Evolutionary conservation across 2,888 invertebrate genomes (phyloP).

Genomic region (Pollenia angustigena): DNA sequence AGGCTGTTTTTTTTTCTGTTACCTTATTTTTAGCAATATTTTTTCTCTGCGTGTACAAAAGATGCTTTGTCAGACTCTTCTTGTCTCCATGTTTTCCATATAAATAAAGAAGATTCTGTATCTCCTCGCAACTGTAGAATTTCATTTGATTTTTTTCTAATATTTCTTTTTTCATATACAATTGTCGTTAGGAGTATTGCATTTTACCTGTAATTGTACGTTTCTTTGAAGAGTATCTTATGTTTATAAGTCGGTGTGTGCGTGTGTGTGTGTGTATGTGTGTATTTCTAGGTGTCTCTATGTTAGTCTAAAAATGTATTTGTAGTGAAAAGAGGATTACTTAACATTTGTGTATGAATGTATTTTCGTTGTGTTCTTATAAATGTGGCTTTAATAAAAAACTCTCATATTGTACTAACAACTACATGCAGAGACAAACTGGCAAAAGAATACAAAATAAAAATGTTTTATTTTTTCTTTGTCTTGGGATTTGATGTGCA

Average conservation of each 20-base stretch:
- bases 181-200: constrained; percentile 32
- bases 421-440: not conserved
- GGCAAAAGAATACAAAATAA: not conserved
- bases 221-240: constrained; percentile 20
- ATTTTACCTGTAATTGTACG: constrained; percentile 45
- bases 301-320: not conserved
- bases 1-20: no score
- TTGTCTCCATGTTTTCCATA: not conserved
- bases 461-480: not conserved
- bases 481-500: constrained; percentile 14
- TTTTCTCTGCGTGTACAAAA: not conserved
- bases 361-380: not conserved
- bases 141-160: not conserved
- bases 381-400: not conserved
- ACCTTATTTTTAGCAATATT: no score
- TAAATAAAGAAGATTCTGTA: constrained; percentile 2
- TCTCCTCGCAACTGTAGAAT: not conserved
- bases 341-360: not conserved
- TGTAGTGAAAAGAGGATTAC: constrained; percentile 28
- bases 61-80: not conserved
- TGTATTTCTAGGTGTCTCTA: not conserved
- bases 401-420: not conserved
- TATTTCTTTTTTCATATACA: not conserved
- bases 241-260: not conserved
- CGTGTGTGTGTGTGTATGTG: not conserved